Base-by-base conservation (phyloP, 2,888 invertebrate species). In the Dusona sp. region DNA sequence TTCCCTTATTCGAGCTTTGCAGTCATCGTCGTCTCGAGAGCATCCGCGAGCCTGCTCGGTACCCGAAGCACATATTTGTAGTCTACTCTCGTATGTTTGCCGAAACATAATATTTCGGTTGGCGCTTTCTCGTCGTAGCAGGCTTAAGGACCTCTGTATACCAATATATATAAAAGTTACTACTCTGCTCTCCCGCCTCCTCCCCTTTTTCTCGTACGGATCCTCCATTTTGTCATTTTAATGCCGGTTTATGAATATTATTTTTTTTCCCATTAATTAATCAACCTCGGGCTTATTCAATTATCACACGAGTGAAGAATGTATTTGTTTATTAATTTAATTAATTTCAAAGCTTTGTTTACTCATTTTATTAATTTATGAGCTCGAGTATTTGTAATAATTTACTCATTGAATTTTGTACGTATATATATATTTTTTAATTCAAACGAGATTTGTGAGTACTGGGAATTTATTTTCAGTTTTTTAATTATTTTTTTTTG, bases 41-140 rank as follows among this genome's bases (percentile, higher is more conserved):
- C 84, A 88, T 74, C 54, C 61, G 61, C 29, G 61, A 61, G 68
- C 78, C 81, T 19, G 45, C 77, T 85, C 87, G 85, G 88, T 86
- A 89, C 90, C 88, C 75, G 90, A 90, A 90, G 90, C 90, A 92
- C 90, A 91, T 93, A 93, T 93, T 93, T 93, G 93, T 92, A 93
- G 92, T 93, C 92, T 92, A 93, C 93, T 93, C 91, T 91, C 89
- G 91, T 91, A 84, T 92, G 93, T 93, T 93, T 93, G 91, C 90
- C 90, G 92, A 92, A 93, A 93, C 93, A 93, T 92, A 93, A 93
- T 93, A 93, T 93, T 93, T 93, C 93, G 92, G 90, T 91, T 90
- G 88, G 86, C 84, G 86, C 88, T 88, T 84, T 89, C 61, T 61
- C 45, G 75, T 64, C 42, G 36, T 75, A 75, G n/a, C 64, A 25